Percentiles rank a stretch among this genome's conserved stretches.
phyloP scores from a whole-genome alignment of 2,888 invertebrate genomes.

The Priocnemis perturbator region DNA sequence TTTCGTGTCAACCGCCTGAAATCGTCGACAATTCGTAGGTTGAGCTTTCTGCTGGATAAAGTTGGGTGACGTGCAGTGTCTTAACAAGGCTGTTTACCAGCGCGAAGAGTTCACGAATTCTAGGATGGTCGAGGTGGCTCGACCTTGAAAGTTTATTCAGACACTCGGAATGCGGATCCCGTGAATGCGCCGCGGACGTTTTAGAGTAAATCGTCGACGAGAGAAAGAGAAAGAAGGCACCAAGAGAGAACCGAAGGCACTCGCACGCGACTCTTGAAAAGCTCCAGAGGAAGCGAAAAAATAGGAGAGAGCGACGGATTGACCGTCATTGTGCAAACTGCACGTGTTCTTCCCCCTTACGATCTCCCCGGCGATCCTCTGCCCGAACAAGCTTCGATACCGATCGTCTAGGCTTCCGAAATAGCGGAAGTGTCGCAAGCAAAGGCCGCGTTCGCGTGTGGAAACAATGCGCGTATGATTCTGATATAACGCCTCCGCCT shows the following conservation, averaged over 20 bases:
- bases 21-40: too few relatives aligned
- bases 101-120: constrained; percentile 9
- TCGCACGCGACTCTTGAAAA: constrained; percentile 15
- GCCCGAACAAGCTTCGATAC: constrained; percentile 39
- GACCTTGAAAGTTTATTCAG: constrained; percentile 37
- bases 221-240: not conserved
- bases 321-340: too few relatives aligned
- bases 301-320: not conserved
- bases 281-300: not conserved
- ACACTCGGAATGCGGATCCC: constrained; percentile 30
- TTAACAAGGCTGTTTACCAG: constrained; percentile 18
- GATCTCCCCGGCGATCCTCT: not conserved
- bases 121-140: constrained; percentile 5
- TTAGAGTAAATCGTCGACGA: not conserved
- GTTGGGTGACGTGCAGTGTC: too few relatives aligned
- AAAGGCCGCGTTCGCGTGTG: constrained; percentile 20
- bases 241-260: too few relatives aligned
- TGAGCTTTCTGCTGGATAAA: too few relatives aligned
- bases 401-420: constrained; percentile 43
- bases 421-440: constrained; percentile 51
- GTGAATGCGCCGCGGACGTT: not conserved
- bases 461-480: constrained; percentile 19
- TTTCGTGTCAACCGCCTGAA: too few relatives aligned
- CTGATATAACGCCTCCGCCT: constrained; percentile 6
- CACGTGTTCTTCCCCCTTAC: not conserved